A percentile compares a stretch with the other conserved stretches of the same genome.
Evolutionary conservation across 1,140 invertebrate genomes (phyloP).

Genomic region (Drosophila auraria): DNA sequence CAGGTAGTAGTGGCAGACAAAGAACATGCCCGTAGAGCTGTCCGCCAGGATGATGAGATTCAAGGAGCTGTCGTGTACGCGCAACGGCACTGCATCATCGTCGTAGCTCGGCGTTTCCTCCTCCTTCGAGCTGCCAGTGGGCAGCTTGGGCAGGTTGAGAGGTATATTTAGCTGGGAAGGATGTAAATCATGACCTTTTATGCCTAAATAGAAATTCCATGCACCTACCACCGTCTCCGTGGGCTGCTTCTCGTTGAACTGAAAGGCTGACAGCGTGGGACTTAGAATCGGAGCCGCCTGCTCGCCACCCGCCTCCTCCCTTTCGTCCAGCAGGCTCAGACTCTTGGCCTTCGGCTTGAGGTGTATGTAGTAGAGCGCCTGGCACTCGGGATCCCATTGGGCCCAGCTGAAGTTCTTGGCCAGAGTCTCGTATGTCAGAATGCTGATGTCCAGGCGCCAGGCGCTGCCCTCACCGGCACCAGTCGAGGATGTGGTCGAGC

Average conservation of each 20-base stretch:
- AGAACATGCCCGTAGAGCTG: constrained; percentile 89
- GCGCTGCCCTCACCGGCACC: constrained; percentile 85
- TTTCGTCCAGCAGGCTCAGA: constrained; percentile 86
- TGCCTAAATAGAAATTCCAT: not conserved
- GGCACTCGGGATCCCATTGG: constrained; percentile 90
- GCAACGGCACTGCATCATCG: constrained; percentile 91
- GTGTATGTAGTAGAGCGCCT: constrained; percentile 92
- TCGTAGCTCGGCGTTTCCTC: constrained; percentile 88
- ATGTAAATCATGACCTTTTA: not conserved
- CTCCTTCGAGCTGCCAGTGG: constrained; percentile 85
- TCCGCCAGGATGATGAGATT: constrained; percentile 92
- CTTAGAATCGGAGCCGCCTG: constrained; percentile 65
- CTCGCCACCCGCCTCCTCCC: constrained; percentile 84
- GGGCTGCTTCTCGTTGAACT: constrained; percentile 93
- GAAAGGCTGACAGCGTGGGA: constrained; percentile 92
- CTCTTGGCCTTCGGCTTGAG: constrained; percentile 89
- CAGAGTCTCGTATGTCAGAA: constrained; percentile 88
- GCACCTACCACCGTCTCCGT: constrained; percentile 92
- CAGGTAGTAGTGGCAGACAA: constrained; percentile 94
- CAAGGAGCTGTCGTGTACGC: constrained; percentile 92
- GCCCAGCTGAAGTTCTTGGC: constrained; percentile 92
- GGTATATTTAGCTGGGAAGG: constrained; percentile 91
- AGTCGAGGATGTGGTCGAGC: constrained; percentile 54
- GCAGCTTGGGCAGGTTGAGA: constrained; percentile 90
- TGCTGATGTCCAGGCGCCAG: constrained; percentile 86